Base-by-base conservation (phyloP, 1,140 invertebrate genomes). In the Chionoecetes opilio region DNA sequence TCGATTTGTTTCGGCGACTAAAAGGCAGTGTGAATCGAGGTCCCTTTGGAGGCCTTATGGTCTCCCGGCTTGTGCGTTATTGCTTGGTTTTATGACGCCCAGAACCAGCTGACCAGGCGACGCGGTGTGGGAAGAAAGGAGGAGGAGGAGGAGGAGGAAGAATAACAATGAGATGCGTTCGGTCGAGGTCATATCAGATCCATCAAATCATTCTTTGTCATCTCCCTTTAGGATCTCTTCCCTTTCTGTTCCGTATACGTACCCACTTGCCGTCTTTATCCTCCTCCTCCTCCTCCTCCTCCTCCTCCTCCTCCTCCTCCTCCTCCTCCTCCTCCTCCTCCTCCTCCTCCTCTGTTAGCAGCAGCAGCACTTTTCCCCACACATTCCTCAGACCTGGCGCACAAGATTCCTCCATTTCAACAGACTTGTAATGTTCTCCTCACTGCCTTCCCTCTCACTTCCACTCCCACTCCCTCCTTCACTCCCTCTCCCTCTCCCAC, bases 381-480 rank as follows among this genome's bases (percentile, higher is more conserved):
- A n/a, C 63, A 75, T 75, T 75, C 63, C 63, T 75, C 63, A 75
- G 21, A 5, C 21, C 8, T n/a, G 63, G n/a, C 41, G 63, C 21
- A 21, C 63, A 75, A 75, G 63, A 75, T 75, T 75, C 63, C 63
- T 75, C 63, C 63, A 75, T 75, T 75, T 75, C 63, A 75, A 75
- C 63, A 75, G 63, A 11, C 63, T 75, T 17, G 63, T 75, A 75
- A 75, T 75, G n/a, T 75, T 75, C 63, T 75, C 63, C 11, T 5
- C 63, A 26, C 63, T 21, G 63, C 21, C 63, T 75, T 75, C n/a
- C 63, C 63, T 75, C 63, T n/a, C n/a, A 17, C 63, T 75, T 26
- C 6, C n/a, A 5, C 63, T 75, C 21, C 63, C 2, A 2, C 63
- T 75, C 63, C 0, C 46, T 53, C 46, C 0, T 17, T 53, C 46